A percentile compares a stretch with the other conserved stretches of the same genome.
Conservation (phyloP, 2,797 vertebrate genomes). For the Meda fulgida region DNA sequence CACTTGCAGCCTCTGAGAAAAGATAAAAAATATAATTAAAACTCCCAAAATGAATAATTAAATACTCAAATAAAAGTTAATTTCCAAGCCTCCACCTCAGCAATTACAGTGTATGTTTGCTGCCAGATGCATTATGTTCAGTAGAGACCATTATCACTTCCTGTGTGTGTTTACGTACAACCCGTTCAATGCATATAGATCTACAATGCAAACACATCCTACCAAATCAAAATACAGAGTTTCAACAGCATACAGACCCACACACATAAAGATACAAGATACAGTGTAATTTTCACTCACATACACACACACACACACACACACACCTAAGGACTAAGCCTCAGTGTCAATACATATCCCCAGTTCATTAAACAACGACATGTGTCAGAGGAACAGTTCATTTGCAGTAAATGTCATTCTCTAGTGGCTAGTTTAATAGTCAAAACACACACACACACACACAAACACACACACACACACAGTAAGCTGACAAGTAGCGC, state of each 20-base stretch:
- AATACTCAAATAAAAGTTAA: slow-evolving; percentile 23
- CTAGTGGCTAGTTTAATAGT: slow-evolving; percentile 54
- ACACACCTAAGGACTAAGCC: slow-evolving; percentile 16
- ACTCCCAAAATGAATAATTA: neutral
- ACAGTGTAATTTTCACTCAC: slow-evolving; percentile 1
- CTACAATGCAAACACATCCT: neutral
- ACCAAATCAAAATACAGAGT: slow-evolving; percentile 4
- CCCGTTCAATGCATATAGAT: neutral
- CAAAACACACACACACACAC: slow-evolving; percentile 21
- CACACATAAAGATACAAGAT: neutral
- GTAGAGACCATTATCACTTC: slow-evolving; percentile 5
- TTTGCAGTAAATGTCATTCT: slow-evolving; percentile 61
- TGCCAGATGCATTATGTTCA: neutral
- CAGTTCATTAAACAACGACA: slow-evolving; percentile 49
- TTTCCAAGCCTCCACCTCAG: slow-evolving; percentile 6
- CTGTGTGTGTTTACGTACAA: neutral
- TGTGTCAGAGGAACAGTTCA: slow-evolving; percentile 55
- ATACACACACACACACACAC: neutral
- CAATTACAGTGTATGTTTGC: slow-evolving; percentile 26
- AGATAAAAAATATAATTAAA: slow-evolving; percentile 30
- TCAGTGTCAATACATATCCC: slow-evolving; percentile 33
- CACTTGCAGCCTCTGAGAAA: slow-evolving; percentile 10
- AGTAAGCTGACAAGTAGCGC: slow-evolving; percentile 36
- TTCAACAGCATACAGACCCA: neutral
- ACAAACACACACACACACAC: slow-evolving; percentile 38